phyloP scores from a whole-genome alignment of 2,888 invertebrate species.

The Heteromyza rotundicornis region DNA sequence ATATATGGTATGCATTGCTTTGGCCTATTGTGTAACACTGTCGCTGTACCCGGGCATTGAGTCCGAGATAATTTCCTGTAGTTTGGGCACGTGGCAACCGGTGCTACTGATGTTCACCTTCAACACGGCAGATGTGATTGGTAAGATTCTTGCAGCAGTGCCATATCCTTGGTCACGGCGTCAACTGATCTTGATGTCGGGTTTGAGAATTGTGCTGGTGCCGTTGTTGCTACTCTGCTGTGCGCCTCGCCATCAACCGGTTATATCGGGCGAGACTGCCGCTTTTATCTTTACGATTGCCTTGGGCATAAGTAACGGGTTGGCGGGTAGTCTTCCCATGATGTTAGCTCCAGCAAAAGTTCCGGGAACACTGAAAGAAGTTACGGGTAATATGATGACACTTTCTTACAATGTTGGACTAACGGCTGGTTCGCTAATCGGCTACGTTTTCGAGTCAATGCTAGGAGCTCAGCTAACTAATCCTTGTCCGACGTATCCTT shows the following conservation, averaged over 20 bases:
- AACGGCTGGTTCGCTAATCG: slow-evolving; percentile 81
- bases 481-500: slow-evolving; percentile 63
- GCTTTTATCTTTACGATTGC: slow-evolving; percentile 72
- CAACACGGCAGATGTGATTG: slow-evolving; percentile 85
- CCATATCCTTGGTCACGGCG: slow-evolving; percentile 84
- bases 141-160: slow-evolving; percentile 76
- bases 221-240: slow-evolving; percentile 84
- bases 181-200: slow-evolving; percentile 77
- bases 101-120: slow-evolving; percentile 89
- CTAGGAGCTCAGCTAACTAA: slow-evolving; percentile 65
- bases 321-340: slow-evolving; percentile 92
- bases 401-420: slow-evolving; percentile 87
- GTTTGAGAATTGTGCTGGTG: slow-evolving; percentile 75
- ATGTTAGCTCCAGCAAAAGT: slow-evolving; percentile 88
- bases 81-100: slow-evolving; percentile 88
- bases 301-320: slow-evolving; percentile 84
- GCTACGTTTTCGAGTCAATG: slow-evolving; percentile 78
- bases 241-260: slow-evolving; percentile 76
- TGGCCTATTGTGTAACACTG: slow-evolving; percentile 88
- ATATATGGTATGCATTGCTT: slow-evolving; percentile 87
- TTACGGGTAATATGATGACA: slow-evolving; percentile 95
- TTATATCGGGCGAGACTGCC: slow-evolving; percentile 72
- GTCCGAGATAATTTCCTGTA: slow-evolving; percentile 85
- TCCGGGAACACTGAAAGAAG: slow-evolving; percentile 82
- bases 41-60: slow-evolving; percentile 90